Percentiles rank a stretch among this genome's conserved stretches.
Conservation (phyloP, 2,113 vertebrate species). For the Ptychochromis oligacanthus region DNA sequence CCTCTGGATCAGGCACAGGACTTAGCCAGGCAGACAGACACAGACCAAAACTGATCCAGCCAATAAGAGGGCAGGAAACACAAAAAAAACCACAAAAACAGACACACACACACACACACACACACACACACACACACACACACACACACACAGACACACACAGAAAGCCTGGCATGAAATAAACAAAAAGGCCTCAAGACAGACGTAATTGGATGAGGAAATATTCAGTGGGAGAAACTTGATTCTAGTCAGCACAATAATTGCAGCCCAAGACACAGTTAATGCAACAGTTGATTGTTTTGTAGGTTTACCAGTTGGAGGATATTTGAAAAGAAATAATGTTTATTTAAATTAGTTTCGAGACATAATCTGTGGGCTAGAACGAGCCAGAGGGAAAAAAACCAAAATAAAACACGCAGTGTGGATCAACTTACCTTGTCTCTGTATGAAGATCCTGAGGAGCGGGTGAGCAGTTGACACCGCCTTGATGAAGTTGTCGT, state of each 20-base stretch:
- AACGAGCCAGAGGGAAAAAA: not conserved
- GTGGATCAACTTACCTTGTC: conserved; percentile 84
- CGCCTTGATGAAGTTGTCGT: conserved; percentile 98
- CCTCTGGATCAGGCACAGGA: conserved; percentile 70
- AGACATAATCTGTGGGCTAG: not conserved
- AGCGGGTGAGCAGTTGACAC: conserved; percentile 94
- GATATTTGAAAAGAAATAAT: conserved; percentile 13
- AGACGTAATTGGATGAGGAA: conserved; percentile 60
- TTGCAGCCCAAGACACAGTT: conserved; percentile 10
- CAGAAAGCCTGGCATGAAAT: conserved; percentile 39
- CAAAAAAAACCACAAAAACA: too few species aligned
- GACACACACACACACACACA: conserved; percentile 36
- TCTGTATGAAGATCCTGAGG: conserved; percentile 96
- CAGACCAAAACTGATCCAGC: conserved; percentile 60
- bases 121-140: conserved; percentile 43
- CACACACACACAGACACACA: conserved; percentile 36
- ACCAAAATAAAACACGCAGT: not conserved
- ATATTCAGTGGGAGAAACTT: conserved; percentile 49
- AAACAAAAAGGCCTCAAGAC: conserved; percentile 61
- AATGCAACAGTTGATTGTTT: conserved; percentile 23
- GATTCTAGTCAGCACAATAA: conserved; percentile 30
- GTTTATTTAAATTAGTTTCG: not conserved
- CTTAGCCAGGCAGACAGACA: conserved; percentile 71
- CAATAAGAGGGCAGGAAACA: conserved; percentile 64
- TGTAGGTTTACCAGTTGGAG: not conserved